Evolutionary conservation across 64 coral and sea anemone genomes (phyloP).

Genomic region (Anthopleura sola): DNA sequence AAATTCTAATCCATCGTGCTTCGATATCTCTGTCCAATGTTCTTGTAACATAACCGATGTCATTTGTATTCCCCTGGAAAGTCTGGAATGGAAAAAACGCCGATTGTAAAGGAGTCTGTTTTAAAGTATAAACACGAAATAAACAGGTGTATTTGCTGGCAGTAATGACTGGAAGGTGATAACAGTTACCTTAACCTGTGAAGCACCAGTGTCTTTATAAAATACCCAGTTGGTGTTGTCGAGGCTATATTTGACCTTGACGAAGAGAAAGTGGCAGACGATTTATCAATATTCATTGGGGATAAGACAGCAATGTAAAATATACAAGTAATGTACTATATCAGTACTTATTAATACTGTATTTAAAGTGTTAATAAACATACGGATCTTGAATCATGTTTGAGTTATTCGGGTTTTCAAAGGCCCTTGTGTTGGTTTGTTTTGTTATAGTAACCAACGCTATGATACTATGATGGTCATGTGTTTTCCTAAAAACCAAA

Average conservation of each 20-base stretch:
- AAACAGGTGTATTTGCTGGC: background rate
- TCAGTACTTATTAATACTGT: no score
- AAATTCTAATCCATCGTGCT: background rate
- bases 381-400: no score
- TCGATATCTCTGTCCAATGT: conserved; percentile 2
- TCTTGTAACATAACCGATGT: conserved; percentile 11
- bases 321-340: no score
- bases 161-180: background rate
- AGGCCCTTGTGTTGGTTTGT: no score
- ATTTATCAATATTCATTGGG: background rate
- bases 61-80: background rate
- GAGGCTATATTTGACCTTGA: background rate
- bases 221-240: background rate
- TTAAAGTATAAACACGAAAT: no score
- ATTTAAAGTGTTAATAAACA: no score
- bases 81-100: background rate
- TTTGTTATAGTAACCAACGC: no score
- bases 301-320: background rate
- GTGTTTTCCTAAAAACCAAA: no score
- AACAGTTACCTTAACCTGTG: conserved; percentile 3
- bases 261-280: background rate
- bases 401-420: no score
- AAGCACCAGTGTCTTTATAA: background rate
- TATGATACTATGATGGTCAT: no score
- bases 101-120: no score